Conservation (phyloP, 1,140 invertebrate species). For the Daktulosphaira vitifoliae region DNA sequence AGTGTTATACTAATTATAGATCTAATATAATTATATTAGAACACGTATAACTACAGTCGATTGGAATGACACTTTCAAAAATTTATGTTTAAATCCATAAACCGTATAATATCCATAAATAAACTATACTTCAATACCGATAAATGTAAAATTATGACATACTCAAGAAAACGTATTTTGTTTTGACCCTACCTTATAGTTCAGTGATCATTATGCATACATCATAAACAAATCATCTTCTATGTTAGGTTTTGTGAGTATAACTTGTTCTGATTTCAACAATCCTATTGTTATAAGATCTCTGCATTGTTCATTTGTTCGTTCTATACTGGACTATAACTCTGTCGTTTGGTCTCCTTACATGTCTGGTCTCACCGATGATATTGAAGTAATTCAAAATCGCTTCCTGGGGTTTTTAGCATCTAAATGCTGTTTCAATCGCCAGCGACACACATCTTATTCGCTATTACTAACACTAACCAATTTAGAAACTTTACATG, state of each 20-base stretch:
- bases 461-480: background rate
- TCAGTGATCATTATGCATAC: background rate
- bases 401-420: background rate
- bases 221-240: background rate
- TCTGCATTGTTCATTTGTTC: background rate
- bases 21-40: no score
- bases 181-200: background rate
- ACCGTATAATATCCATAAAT: no score
- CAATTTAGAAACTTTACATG: conserved; percentile 36
- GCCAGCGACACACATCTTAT: no score
- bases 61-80: no score
- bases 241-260: background rate
- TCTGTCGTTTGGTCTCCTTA: background rate
- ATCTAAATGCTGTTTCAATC: background rate
- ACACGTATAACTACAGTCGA: no score
- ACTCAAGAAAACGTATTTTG: no score
- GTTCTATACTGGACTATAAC: background rate
- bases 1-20: no score
- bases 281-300: background rate
- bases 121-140: no score
- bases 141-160: no score
- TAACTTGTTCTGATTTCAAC: background rate
- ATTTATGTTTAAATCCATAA: no score
- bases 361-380: background rate
- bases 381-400: background rate